Conservation (phyloP, 2,888 invertebrate genomes). For the Amphimallon solstitiale region DNA sequence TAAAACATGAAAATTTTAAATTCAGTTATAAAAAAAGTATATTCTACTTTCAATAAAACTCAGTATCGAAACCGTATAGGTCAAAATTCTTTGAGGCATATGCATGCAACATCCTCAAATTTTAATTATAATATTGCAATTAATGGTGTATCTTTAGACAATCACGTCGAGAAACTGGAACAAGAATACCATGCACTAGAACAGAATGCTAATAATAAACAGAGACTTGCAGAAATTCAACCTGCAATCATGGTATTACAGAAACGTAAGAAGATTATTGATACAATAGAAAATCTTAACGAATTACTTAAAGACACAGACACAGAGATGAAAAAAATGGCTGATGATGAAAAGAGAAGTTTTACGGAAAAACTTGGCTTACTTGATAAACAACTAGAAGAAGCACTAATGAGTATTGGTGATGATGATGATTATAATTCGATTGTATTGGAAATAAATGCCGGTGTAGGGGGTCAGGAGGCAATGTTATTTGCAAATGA, state of each 20-base stretch:
- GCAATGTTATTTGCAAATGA: constrained; percentile 95
- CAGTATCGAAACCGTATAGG: not conserved
- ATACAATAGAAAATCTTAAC: constrained; percentile 71
- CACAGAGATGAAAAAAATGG: constrained; percentile 73
- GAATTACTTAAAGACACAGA: constrained; percentile 73
- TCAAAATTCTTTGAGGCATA: not conserved
- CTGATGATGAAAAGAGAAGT: constrained; percentile 73
- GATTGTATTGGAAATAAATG: constrained; percentile 81
- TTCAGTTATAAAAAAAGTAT: not conserved
- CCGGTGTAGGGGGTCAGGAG: constrained; percentile 97
- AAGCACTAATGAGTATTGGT: constrained; percentile 68
- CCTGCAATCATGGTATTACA: constrained; percentile 70
- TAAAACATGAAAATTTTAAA: too few relatives aligned
- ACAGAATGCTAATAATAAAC: constrained; percentile 27
- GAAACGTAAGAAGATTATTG: constrained; percentile 67
- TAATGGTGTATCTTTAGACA: constrained; percentile 53
- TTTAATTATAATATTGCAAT: constrained; percentile 53
- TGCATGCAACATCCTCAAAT: constrained; percentile 30
- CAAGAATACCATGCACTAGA: constrained; percentile 52
- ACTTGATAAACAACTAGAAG: constrained; percentile 69
- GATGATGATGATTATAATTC: constrained; percentile 69
- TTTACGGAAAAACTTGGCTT: constrained; percentile 68
- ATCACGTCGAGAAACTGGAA: constrained; percentile 56
- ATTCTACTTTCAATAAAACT: not conserved
- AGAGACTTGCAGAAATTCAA: constrained; percentile 63